Evolutionary conservation across 1,140 invertebrate species (phyloP).

Genomic region (Lepidostoma basale): DNA sequence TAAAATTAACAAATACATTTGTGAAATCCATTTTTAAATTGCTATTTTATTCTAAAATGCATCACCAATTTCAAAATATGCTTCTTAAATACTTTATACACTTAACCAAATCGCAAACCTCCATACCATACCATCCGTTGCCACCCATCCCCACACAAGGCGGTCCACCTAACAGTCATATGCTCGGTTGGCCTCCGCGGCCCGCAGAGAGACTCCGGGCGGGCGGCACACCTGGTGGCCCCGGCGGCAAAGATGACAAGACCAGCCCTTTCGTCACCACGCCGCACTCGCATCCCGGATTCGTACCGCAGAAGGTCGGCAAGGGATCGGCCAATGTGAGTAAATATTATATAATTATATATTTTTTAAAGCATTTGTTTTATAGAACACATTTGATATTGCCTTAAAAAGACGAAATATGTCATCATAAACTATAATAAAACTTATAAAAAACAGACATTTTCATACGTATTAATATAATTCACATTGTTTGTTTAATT

Average conservation of each 20-base stretch:
- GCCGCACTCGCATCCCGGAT: conserved; percentile 89
- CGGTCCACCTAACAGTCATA: conserved; percentile 57
- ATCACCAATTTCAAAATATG: not conserved
- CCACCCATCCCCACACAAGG: conserved; percentile 54
- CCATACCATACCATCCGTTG: conserved; percentile 16
- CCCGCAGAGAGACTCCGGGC: conserved; percentile 55
- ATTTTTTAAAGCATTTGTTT: no score
- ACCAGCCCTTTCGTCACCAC: conserved; percentile 86
- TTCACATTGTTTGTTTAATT: no score
- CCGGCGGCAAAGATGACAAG: conserved; percentile 65
- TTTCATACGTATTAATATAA: no score
- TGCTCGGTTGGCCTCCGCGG: conserved; percentile 55
- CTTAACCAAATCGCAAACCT: not conserved
- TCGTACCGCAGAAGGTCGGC: conserved; percentile 91
- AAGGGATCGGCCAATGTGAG: conserved; percentile 74
- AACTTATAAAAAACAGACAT: no score
- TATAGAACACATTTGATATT: no score
- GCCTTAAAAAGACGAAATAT: no score
- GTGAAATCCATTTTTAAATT: no score
- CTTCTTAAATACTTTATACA: no score
- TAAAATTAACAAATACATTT: no score
- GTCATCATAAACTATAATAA: no score
- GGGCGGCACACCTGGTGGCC: conserved; percentile 52
- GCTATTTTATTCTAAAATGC: no score
- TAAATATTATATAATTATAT: conserved; percentile 21